These are phyloP conservation scores for Danaus chrysippus DNA, from an alignment of 2,888 invertebrate genomes.

Conservation along the genomic window DNA sequence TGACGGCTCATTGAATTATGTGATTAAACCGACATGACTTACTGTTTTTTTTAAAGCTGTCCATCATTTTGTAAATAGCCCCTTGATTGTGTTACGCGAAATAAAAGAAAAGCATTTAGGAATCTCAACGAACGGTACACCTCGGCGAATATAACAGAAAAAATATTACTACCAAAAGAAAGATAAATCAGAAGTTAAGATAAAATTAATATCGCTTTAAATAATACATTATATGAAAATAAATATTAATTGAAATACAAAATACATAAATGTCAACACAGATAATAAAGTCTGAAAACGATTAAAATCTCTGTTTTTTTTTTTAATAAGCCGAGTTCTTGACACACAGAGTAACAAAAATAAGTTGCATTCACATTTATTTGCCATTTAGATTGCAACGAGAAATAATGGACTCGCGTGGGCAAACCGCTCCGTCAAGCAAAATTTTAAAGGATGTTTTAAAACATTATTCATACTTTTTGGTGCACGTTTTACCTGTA, in stretches of 20 bases:
- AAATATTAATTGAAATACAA: not conserved
- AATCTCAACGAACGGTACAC: too few species aligned
- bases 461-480: conserved; percentile 13
- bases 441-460: conserved; percentile 25
- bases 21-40: conserved; percentile 65
- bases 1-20: conserved; percentile 75
- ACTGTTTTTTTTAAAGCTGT: conserved; percentile 55
- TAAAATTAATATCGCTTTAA: too few species aligned
- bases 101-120: not conserved
- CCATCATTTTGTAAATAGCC: conserved; percentile 50
- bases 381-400: conserved; percentile 29
- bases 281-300: not conserved
- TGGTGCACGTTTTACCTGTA: not conserved
- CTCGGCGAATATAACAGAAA: too few species aligned
- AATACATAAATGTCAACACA: not conserved
- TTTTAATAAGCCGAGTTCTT: not conserved
- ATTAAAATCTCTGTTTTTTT: too few species aligned
- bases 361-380: conserved; percentile 30
- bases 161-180: too few species aligned
- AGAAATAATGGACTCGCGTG: conserved; percentile 32
- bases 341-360: conserved; percentile 18
- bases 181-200: too few species aligned
- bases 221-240: not conserved
- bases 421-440: conserved; percentile 35
- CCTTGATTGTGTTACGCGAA: conserved; percentile 54